Conservation (phyloP, 2,797 vertebrate genomes). For the Moxostoma hubbsi region DNA sequence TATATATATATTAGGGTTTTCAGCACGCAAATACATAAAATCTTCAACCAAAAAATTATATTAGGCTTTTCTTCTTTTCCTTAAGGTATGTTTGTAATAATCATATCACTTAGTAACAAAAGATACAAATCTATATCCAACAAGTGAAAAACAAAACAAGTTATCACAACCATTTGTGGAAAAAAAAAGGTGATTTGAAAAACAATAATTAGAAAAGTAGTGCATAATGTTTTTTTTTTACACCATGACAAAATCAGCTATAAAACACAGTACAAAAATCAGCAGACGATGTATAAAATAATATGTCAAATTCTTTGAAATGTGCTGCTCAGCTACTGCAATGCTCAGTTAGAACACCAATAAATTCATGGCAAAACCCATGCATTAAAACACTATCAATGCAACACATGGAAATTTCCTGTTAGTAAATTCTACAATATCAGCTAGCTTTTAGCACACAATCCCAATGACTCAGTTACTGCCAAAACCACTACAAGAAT, state of each 20-base stretch:
- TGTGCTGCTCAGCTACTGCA: slow-evolving; percentile 89
- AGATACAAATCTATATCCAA: slow-evolving; percentile 99
- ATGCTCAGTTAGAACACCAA: slow-evolving; percentile 90
- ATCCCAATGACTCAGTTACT: slow-evolving; percentile 94
- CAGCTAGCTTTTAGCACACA: slow-evolving; percentile 88
- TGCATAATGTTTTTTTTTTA: slow-evolving; percentile 99
- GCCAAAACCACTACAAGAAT: slow-evolving; percentile 83
- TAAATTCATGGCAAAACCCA: slow-evolving; percentile 90
- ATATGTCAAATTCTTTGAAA: slow-evolving; percentile 97
- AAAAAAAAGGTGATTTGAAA: slow-evolving; percentile 99
- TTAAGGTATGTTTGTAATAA: slow-evolving; percentile 99
- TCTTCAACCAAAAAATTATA: slow-evolving; percentile 99
- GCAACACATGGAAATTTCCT: slow-evolving; percentile 88
- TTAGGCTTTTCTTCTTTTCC: slow-evolving; percentile 87
- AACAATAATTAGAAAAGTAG: slow-evolving; percentile 99
- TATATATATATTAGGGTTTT: slow-evolving; percentile 84
- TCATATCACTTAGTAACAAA: slow-evolving; percentile 99
- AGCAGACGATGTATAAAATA: slow-evolving; percentile 99
- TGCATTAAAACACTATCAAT: slow-evolving; percentile 95
- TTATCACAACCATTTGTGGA: slow-evolving; percentile 99
- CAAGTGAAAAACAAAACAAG: slow-evolving; percentile 99
- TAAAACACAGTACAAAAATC: slow-evolving; percentile 99
- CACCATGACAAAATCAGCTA: slow-evolving; percentile 99
- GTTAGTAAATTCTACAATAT: slow-evolving; percentile 88
- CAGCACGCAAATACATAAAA: slow-evolving; percentile 99